These are phyloP conservation scores for Xestoiulus laeticollis DNA, from an alignment of 2,888 invertebrate species.

Conservation along the genomic window DNA sequence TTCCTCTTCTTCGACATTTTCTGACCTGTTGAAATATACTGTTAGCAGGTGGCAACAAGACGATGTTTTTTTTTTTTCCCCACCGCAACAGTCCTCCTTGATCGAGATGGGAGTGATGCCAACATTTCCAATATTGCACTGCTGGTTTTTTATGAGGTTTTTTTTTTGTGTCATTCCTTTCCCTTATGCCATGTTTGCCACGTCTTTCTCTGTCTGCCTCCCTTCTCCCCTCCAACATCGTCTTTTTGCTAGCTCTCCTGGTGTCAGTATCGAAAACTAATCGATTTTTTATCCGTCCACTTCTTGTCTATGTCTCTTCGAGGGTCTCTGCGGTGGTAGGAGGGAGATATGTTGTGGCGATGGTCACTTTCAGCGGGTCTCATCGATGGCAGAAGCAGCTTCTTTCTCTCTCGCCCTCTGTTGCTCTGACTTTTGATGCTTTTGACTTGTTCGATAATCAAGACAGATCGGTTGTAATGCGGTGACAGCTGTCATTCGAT, in stretches of 20 bases:
- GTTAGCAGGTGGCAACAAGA: constrained; percentile 3
- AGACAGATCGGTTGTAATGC: constrained; percentile 12
- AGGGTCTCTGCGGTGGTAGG: not conserved
- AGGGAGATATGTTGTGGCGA: not conserved
- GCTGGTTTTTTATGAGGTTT: not conserved
- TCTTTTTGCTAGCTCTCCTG: not conserved
- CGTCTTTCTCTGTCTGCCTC: not conserved
- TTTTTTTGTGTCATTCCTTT: not conserved
- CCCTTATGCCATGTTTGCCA: not conserved
- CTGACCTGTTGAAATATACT: constrained; percentile 21
- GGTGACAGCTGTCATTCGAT: constrained; percentile 29
- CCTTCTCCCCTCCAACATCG: not conserved
- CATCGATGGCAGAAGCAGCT: too few species aligned
- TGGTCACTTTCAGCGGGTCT: constrained; percentile 1
- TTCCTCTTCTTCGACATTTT: not conserved
- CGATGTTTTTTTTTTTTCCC: not conserved
- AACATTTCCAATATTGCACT: constrained; percentile 4
- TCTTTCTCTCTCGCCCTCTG: too few species aligned
- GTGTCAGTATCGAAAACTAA: not conserved
- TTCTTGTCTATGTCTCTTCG: not conserved
- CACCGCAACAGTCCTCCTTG: not conserved
- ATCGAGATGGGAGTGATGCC: constrained; percentile 20
- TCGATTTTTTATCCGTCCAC: not conserved
- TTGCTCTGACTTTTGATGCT: not conserved
- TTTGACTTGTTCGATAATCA: not conserved